Percentiles rank a stretch among this genome's conserved stretches.
Conservation (phyloP, 2,113 vertebrate genomes). For the Manacus vitellinus region DNA sequence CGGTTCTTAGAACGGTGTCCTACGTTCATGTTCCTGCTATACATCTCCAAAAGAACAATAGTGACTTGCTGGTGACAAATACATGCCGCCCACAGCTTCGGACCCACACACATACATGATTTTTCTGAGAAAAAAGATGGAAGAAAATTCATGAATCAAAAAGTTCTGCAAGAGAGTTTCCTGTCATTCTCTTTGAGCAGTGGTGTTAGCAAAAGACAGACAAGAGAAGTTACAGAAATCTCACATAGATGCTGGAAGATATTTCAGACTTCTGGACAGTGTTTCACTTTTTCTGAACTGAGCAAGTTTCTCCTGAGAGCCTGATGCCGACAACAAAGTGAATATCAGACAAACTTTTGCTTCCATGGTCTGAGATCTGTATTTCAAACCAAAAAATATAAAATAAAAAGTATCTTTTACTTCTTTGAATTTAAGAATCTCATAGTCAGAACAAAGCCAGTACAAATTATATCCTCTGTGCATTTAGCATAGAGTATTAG, state of each 20-base stretch:
- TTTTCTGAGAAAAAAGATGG: neutral
- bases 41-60: neutral
- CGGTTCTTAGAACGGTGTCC: neutral
- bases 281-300: neutral
- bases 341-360: neutral
- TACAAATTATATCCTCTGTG: neutral
- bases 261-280: neutral
- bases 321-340: neutral
- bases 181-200: neutral
- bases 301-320: neutral
- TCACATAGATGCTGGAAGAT: neutral
- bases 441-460: neutral
- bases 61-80: neutral
- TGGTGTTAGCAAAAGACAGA: neutral
- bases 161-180: neutral
- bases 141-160: neutral
- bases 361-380: neutral
- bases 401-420: neutral
- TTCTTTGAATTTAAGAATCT: neutral
- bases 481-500: neutral
- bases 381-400: neutral
- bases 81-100: rapidly evolving
- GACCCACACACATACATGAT: rapidly evolving
- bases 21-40: neutral
- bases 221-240: neutral